Evolutionary conservation across 1,140 invertebrate species (phyloP).

Genomic region (Drosophila ficusphila): DNA sequence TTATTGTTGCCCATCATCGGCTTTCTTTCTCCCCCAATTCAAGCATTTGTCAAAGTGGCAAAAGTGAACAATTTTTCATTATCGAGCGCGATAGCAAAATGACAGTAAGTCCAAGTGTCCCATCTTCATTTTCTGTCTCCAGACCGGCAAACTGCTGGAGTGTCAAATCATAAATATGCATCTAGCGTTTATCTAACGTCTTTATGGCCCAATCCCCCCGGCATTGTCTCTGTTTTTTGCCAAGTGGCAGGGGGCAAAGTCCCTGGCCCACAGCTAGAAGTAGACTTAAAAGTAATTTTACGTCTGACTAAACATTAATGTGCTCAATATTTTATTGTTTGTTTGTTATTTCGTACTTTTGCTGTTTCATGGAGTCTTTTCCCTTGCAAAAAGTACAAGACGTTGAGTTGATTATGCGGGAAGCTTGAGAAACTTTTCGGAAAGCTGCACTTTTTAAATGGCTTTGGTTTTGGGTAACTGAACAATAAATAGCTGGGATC

Average conservation of each 20-base stretch:
- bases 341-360: constrained; percentile 70
- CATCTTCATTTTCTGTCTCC: constrained; percentile 18
- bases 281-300: constrained; percentile 84
- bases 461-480: background rate
- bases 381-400: constrained; percentile 30
- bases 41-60: constrained; percentile 61
- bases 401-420: constrained; percentile 68
- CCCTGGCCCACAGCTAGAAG: constrained; percentile 35
- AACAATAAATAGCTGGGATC: constrained; percentile 33
- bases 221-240: constrained; percentile 40
- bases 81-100: constrained; percentile 65
- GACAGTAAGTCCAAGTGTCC: constrained; percentile 48
- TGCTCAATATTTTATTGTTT: constrained; percentile 84
- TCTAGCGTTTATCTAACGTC: constrained; percentile 80
- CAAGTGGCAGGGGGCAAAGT: background rate
- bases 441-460: constrained; percentile 49
- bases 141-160: constrained; percentile 28
- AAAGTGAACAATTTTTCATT: constrained; percentile 74
- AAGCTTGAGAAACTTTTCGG: constrained; percentile 42
- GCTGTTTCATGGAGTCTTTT: constrained; percentile 49
- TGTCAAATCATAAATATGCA: constrained; percentile 82
- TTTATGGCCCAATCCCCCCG: constrained; percentile 54
- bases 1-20: constrained; percentile 43
- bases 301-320: constrained; percentile 84
- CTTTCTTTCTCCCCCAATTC: background rate